Conservation (phyloP, 2,888 invertebrate genomes). For the Heliconius charithonia region DNA sequence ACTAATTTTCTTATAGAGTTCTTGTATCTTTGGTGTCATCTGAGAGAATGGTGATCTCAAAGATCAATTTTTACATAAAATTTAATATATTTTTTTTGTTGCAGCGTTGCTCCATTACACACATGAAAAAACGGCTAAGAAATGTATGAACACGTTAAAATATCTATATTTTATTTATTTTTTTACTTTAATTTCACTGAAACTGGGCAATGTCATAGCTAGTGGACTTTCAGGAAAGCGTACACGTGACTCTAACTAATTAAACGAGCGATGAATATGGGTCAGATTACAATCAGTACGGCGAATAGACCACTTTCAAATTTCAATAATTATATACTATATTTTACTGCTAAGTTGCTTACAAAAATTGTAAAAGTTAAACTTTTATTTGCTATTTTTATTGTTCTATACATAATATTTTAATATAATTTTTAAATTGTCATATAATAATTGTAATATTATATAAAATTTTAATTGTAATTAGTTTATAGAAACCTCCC, state of each 20-base stretch:
- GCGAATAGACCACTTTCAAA: slow-evolving; percentile 30
- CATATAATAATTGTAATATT: no score
- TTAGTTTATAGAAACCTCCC: no score
- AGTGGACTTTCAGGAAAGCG: slow-evolving; percentile 9
- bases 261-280: slow-evolving; percentile 34
- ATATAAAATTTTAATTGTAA: no score
- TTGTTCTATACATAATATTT: background rate
- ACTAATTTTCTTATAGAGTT: no score
- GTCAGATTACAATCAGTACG: slow-evolving; percentile 41
- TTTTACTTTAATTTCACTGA: background rate
- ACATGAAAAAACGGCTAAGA: no score
- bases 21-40: no score
- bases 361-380: background rate
- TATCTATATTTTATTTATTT: background rate
- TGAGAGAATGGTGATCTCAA: no score
- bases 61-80: no score
- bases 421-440: background rate
- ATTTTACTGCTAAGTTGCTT: background rate
- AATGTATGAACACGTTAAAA: no score
- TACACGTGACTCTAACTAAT: slow-evolving; percentile 32
- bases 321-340: background rate
- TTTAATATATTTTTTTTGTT: no score
- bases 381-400: background rate
- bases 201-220: background rate
- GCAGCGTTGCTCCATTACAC: no score